These are phyloP conservation scores for Laodelphax striatellus DNA, from an alignment of 1,140 invertebrate genomes.

Conservation along the genomic window DNA sequence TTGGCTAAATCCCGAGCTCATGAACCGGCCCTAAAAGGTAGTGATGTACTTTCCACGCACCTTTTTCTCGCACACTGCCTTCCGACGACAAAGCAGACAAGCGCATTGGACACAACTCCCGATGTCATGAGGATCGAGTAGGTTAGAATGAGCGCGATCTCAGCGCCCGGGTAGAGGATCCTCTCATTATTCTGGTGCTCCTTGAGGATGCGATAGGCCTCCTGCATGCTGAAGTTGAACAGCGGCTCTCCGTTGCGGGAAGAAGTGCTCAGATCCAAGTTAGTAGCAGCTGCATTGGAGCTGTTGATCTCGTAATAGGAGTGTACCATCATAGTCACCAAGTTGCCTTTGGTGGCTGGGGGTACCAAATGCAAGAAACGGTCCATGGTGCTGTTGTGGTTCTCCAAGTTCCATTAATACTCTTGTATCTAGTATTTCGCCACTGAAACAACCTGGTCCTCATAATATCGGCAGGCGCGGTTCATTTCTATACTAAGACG, in stretches of 20 bases:
- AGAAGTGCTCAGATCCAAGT: background rate
- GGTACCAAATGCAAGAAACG: background rate
- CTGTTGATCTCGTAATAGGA: background rate
- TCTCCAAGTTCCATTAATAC: background rate
- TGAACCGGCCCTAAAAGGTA: too few relatives aligned
- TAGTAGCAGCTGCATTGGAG: background rate
- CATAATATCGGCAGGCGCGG: too few relatives aligned
- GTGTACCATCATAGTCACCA: background rate
- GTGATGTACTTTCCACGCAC: background rate
- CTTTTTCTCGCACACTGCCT: conserved; percentile 31
- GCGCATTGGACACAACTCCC: conserved; percentile 29
- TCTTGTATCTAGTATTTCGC: background rate
- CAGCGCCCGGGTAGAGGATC: conserved; percentile 16
- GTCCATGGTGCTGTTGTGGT: background rate
- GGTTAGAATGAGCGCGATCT: conserved; percentile 20
- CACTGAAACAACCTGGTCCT: too few relatives aligned
- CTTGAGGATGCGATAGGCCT: conserved; percentile 17
- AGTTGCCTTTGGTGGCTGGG: background rate
- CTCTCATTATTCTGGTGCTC: conserved; percentile 21
- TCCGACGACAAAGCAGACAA: conserved; percentile 33
- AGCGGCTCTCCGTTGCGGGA: background rate
- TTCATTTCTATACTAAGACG: too few relatives aligned
- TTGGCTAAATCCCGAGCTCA: too few relatives aligned
- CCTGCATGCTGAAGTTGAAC: conserved; percentile 15
- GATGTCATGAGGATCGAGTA: conserved; percentile 21